A percentile compares a stretch with the other conserved stretches of the same genome.
Evolutionary conservation across 2,888 invertebrate species (phyloP).

Genomic region (Volucella bombylans): DNA sequence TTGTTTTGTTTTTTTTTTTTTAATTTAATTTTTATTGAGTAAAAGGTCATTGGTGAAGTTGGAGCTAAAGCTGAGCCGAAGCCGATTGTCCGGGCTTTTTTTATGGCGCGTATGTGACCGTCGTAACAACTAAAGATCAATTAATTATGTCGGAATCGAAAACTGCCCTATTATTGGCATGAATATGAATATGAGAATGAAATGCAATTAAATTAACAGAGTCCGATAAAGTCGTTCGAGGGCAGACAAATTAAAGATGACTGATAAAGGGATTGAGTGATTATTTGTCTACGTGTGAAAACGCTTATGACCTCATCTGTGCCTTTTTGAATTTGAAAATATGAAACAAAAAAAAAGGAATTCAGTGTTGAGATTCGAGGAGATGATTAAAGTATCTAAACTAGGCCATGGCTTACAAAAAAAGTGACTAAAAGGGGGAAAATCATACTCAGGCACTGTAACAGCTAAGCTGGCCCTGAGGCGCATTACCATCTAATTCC

Average conservation of each 20-base stretch:
- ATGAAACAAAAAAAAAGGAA: too few relatives aligned
- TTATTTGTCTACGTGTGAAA: slow-evolving; percentile 44
- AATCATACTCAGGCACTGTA: too few relatives aligned
- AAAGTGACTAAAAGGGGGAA: too few relatives aligned
- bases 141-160: slow-evolving; percentile 69
- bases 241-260: slow-evolving; percentile 20
- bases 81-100: slow-evolving; percentile 6
- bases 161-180: slow-evolving; percentile 61
- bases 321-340: too few relatives aligned
- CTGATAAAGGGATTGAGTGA: slow-evolving; percentile 42
- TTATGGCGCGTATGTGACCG: slow-evolving; percentile 32
- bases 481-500: too few relatives aligned
- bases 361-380: too few relatives aligned
- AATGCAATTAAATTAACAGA: slow-evolving; percentile 48
- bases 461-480: too few relatives aligned
- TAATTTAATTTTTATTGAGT: slow-evolving; percentile 24
- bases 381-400: too few relatives aligned
- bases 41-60: slow-evolving; percentile 21
- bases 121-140: slow-evolving; percentile 69
- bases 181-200: slow-evolving; percentile 46
- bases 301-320: slow-evolving; percentile 29
- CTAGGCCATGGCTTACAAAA: too few relatives aligned
- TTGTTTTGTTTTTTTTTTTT: slow-evolving; percentile 21
- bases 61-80: neutral
- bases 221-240: slow-evolving; percentile 22